Base-by-base conservation (phyloP, 1,140 invertebrate species). In the Atta texana region DNA sequence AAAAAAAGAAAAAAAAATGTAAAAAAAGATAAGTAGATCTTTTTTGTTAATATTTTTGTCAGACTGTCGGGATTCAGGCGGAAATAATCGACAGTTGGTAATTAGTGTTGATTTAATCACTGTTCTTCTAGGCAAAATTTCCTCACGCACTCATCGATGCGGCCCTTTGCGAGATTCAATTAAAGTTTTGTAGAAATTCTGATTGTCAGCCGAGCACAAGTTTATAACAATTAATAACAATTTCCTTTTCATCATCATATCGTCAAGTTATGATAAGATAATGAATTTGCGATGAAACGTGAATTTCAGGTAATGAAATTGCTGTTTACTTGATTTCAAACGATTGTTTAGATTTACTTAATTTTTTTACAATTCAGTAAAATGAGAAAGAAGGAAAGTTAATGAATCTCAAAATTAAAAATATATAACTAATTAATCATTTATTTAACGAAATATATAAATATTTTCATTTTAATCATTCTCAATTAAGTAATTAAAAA, bases 51-150 rank as follows among this genome's bases (percentile, higher is more conserved):
- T 75, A 75, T 31, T 53, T 49, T 85, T 44, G n/a, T 85, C 68
- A 78, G 72, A 28, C 44, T 59, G 44, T 3, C 53, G 63, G 5
- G 24, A 7, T 77, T n/a, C 16, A 34, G 31, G 21, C 21, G n/a
- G 53, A 80, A 85, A 59, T 85, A 85, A 85, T 85, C 55, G 51
- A 75, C 57, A 87, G 82, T 86, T 76, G 82, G 75, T 87, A 87
- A 87, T 87, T 86, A 86, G 69, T 68, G 71, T 82, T 72, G 69
- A 72, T 87, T 87, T 86, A 87, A 87, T 87, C 53, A 51, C 53
- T 53, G 51, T 63, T 61, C n/a, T 78, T 66, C 34, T 49, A 78
- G 59, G 21, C 49, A 77, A 66, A 77, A 64, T 77, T 76, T 44
- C 39, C 59, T 53, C 66, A 31, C 44, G 63, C 57, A 28, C 28